Evolutionary conservation across 2,888 invertebrate species (phyloP).

Genomic region (Lithophane leautieri): DNA sequence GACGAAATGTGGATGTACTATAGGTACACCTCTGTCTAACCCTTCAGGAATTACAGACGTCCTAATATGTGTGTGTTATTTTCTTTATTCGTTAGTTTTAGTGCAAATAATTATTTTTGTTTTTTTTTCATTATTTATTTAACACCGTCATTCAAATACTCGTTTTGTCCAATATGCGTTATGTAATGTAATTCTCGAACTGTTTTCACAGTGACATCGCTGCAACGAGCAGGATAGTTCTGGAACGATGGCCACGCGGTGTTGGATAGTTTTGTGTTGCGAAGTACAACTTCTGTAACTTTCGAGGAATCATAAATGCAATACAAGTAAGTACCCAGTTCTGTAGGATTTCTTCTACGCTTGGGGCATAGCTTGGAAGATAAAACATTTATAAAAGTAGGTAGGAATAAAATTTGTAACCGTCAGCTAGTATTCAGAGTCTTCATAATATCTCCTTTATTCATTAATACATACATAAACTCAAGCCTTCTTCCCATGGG

Average conservation of each 20-base stretch:
- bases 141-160: too few relatives aligned
- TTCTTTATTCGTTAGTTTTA: not conserved
- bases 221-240: not conserved
- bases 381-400: not conserved
- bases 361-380: not conserved
- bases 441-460: too few relatives aligned
- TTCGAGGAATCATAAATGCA: constrained; percentile 16
- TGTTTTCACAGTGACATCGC: not conserved
- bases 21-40: not conserved
- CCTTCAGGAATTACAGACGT: not conserved
- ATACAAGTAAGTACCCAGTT: not conserved
- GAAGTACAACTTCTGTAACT: constrained; percentile 2
- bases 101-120: not conserved
- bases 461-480: not conserved
- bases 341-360: not conserved
- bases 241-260: not conserved
- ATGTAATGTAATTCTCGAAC: not conserved
- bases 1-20: not conserved
- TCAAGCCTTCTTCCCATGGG: not conserved
- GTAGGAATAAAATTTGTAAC: not conserved
- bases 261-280: not conserved
- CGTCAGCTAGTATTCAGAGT: not conserved
- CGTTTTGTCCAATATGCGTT: too few relatives aligned
- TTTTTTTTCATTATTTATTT: not conserved
- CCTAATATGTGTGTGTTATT: not conserved